phyloP scores from a whole-genome alignment of 1,140 invertebrate species.

The Drosophila seguyi region DNA sequence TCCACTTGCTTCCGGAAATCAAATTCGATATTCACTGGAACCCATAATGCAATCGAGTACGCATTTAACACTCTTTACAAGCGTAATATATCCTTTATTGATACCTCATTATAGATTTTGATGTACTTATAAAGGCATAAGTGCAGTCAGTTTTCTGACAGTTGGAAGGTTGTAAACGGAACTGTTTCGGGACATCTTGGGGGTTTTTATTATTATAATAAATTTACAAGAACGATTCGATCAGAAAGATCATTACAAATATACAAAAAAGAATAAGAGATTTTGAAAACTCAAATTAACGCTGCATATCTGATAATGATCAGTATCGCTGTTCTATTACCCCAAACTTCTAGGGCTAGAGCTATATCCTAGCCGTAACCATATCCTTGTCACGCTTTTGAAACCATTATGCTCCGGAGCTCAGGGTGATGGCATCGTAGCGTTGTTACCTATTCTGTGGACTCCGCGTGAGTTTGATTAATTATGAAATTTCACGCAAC shows the following conservation, averaged over 20 bases:
- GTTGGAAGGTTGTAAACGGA: constrained; percentile 24
- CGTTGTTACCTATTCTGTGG: constrained; percentile 17
- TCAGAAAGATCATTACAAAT: neutral
- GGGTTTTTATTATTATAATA: neutral
- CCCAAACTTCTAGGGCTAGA: neutral
- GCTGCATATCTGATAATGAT: neutral
- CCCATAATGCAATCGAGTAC: constrained; percentile 75
- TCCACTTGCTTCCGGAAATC: constrained; percentile 38
- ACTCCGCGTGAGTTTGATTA: constrained; percentile 73
- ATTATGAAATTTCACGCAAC: constrained; percentile 82
- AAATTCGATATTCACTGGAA: constrained; percentile 57
- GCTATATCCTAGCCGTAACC: constrained; percentile 18
- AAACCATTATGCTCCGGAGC: constrained; percentile 18
- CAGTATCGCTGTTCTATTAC: neutral
- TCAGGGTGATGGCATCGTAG: constrained; percentile 25
- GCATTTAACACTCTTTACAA: constrained; percentile 69
- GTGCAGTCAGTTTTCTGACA: constrained; percentile 16
- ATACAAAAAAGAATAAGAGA: neutral
- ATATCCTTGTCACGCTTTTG: constrained; percentile 76
- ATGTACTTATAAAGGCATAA: constrained; percentile 10
- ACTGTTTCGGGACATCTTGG: neutral
- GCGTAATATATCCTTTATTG: constrained; percentile 81
- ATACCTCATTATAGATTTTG: constrained; percentile 64
- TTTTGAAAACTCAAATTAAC: neutral
- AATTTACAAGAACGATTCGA: neutral